These are phyloP conservation scores for Hermetia illucens DNA, from an alignment of 1,140 invertebrate genomes.

Conservation along the genomic window DNA sequence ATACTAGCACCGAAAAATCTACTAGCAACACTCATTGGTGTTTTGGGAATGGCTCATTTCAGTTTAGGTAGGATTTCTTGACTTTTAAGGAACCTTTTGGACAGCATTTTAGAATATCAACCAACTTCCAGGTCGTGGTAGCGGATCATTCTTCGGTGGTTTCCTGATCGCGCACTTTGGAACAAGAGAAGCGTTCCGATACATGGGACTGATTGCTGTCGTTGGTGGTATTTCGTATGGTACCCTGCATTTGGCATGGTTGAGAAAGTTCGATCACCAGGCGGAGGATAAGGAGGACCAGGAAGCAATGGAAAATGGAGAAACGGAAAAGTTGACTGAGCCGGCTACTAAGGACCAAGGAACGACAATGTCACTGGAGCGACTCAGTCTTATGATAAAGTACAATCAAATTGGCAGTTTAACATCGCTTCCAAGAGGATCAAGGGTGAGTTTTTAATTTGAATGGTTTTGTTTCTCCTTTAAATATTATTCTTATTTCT, in stretches of 20 bases:
- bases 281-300: constrained; percentile 29
- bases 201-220: constrained; percentile 57
- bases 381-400: constrained; percentile 53
- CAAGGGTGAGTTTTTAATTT: constrained; percentile 29
- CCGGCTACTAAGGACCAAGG: constrained; percentile 45
- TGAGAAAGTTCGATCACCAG: constrained; percentile 43
- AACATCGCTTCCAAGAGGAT: constrained; percentile 45
- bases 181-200: constrained; percentile 54
- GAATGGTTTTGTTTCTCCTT: not conserved
- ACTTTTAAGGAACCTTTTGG: no score
- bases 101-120: no score
- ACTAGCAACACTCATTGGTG: constrained; percentile 65
- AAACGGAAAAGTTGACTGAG: constrained; percentile 43
- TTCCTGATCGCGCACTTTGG: constrained; percentile 56
- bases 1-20: constrained; percentile 63
- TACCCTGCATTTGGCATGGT: constrained; percentile 53
- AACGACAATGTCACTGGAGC: constrained; percentile 48
- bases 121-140: constrained; percentile 46
- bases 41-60: constrained; percentile 70
- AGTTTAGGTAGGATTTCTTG: constrained; percentile 55
- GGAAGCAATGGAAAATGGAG: constrained; percentile 35
- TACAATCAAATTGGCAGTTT: constrained; percentile 57
- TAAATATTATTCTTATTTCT: no score
- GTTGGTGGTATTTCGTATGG: constrained; percentile 52
- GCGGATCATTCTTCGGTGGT: constrained; percentile 67